phyloP scores from a whole-genome alignment of 2,797 vertebrate genomes.

The Gadopsis bispinosus region DNA sequence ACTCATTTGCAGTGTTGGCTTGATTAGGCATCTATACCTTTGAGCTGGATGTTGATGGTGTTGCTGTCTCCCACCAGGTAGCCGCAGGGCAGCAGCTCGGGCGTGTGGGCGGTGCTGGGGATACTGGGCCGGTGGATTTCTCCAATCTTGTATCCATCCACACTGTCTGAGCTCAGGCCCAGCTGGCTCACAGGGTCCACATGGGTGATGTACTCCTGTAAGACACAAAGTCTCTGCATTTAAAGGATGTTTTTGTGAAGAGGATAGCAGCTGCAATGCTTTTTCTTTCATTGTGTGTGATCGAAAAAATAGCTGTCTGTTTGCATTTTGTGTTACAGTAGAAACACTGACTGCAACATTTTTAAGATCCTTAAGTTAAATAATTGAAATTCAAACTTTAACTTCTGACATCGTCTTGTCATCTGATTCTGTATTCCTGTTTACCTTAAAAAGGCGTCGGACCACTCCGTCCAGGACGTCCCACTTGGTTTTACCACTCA shows the following conservation, averaged over 20 bases:
- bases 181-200: conserved; percentile 94
- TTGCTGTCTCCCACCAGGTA: conserved; percentile 98
- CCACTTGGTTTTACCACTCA: conserved; percentile 99
- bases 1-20: too few species aligned
- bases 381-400: too few species aligned
- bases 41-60: conserved; percentile 92
- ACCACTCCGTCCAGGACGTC: conserved; percentile 97
- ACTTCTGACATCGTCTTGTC: not conserved
- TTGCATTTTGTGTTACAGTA: not conserved
- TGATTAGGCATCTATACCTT: conserved; percentile 82
- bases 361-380: not conserved
- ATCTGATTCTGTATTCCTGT: not conserved
- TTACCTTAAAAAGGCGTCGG: conserved; percentile 94
- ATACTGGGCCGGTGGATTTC: conserved; percentile 88
- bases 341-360: not conserved
- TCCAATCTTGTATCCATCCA: conserved; percentile 94
- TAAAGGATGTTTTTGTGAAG: not conserved
- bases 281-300: too few species aligned
- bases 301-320: not conserved
- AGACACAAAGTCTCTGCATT: conserved; percentile 4
- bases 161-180: conserved; percentile 94
- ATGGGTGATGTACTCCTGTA: conserved; percentile 95
- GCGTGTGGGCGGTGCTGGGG: conserved; percentile 83
- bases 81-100: conserved; percentile 95
- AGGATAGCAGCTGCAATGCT: not conserved